Conservation (phyloP, 2,888 invertebrate genomes). For the Plebejus argus region DNA sequence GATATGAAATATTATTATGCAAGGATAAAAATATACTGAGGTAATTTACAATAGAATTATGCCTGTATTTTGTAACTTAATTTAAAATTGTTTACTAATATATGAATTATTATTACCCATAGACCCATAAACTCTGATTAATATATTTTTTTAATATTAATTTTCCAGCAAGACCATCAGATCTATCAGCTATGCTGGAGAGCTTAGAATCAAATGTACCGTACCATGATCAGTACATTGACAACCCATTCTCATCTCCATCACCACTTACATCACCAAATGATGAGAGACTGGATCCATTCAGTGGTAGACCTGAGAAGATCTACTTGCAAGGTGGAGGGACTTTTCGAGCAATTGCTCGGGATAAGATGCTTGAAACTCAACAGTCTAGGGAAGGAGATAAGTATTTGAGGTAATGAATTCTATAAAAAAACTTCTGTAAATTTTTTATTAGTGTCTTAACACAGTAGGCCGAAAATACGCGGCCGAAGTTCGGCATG, state of each 20-base stretch:
- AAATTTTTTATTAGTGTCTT: too few species aligned
- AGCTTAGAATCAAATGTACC: slow-evolving; percentile 67
- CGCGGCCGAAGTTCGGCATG: too few species aligned
- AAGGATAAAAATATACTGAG: too few species aligned
- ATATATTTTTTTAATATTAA: background rate
- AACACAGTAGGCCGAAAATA: too few species aligned
- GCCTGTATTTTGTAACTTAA: too few species aligned
- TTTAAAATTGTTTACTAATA: too few species aligned
- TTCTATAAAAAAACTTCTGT: too few species aligned
- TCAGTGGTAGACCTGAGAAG: slow-evolving; percentile 67
- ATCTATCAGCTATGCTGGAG: slow-evolving; percentile 70
- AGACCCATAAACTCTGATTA: background rate
- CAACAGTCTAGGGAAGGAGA: slow-evolving; percentile 70
- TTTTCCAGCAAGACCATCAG: slow-evolving; percentile 69
- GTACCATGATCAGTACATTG: slow-evolving; percentile 73
- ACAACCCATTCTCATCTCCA: slow-evolving; percentile 77
- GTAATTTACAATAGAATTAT: too few species aligned
- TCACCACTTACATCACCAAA: slow-evolving; percentile 76
- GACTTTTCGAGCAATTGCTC: slow-evolving; percentile 70
- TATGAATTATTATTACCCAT: too few species aligned
- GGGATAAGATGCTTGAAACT: slow-evolving; percentile 70
- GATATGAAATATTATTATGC: too few species aligned
- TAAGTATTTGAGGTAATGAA: slow-evolving; percentile 73
- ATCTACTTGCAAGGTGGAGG: slow-evolving; percentile 76
- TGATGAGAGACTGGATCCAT: slow-evolving; percentile 67